phyloP scores from a whole-genome alignment of 2,113 vertebrate species.

The Pheucticus melanocephalus region DNA sequence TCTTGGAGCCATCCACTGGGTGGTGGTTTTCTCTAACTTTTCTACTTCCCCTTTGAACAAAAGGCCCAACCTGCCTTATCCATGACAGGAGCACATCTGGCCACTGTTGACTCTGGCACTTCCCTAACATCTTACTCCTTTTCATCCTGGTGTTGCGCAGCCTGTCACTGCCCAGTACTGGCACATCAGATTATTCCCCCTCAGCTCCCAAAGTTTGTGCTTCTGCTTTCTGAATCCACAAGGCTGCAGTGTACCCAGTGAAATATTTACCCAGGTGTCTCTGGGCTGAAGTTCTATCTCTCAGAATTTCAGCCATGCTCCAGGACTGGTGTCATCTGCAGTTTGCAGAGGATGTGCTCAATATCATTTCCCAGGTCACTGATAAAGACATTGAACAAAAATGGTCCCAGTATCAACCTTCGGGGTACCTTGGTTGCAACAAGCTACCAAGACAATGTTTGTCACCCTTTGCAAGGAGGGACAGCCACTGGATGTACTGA shows the following conservation, averaged over 20 bases:
- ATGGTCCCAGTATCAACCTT: not conserved
- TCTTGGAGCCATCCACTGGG: not conserved
- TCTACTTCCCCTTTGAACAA: not conserved
- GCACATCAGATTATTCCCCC: not conserved
- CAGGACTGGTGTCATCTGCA: not conserved
- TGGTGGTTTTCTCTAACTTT: not conserved
- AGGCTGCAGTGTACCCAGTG: not conserved
- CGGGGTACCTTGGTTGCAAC: not conserved
- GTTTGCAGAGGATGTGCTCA: not conserved
- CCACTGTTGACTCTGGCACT: not conserved
- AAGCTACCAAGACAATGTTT: not conserved
- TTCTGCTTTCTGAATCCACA: not conserved
- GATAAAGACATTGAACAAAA: not conserved
- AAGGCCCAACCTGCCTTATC: not conserved
- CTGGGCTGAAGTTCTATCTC: not conserved
- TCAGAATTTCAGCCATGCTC: not conserved
- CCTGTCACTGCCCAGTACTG: not conserved
- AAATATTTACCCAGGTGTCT: not conserved
- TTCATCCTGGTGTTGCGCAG: not conserved
- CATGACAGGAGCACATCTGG: not conserved
- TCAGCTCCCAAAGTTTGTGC: accelerated
- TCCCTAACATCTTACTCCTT: not conserved
- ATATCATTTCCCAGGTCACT: not conserved
- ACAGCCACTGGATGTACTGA: not conserved
- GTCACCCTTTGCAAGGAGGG: not conserved